Percentiles rank a stretch among this genome's conserved stretches.
Evolutionary conservation across 2,113 vertebrate genomes (phyloP).

Genomic region (Marmota monax): DNA sequence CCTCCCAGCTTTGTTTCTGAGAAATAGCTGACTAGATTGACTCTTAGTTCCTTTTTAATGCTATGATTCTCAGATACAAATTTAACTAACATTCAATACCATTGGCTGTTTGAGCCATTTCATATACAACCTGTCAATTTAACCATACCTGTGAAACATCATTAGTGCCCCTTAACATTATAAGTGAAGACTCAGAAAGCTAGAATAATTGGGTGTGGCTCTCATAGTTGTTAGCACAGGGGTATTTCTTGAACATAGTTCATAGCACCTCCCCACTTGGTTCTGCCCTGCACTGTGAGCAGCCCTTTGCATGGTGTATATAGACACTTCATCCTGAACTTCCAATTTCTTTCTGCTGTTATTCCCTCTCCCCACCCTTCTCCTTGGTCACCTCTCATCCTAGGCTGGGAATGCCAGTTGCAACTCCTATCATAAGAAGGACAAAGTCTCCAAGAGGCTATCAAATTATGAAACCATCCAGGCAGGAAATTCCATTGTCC

Average conservation of each 20-base stretch:
- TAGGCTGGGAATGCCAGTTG: not conserved
- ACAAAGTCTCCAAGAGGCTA: not conserved
- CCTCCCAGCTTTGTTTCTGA: slow-evolving; percentile 41
- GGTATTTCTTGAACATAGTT: not conserved
- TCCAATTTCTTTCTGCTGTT: not conserved
- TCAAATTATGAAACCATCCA: not conserved
- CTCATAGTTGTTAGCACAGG: not conserved
- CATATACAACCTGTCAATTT: not conserved
- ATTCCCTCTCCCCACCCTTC: not conserved
- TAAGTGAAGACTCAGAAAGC: not conserved
- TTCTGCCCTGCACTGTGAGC: not conserved
- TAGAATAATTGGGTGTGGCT: not conserved
- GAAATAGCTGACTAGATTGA: not conserved
- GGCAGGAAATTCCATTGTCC: not conserved
- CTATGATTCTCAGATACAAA: slow-evolving; percentile 14
- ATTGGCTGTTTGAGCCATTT: not conserved
- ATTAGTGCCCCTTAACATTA: not conserved
- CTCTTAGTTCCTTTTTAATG: slow-evolving; percentile 38
- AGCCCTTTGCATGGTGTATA: not conserved
- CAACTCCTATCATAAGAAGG: not conserved
- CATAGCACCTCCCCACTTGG: rapidly evolving
- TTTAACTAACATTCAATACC: not conserved
- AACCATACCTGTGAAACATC: not conserved
- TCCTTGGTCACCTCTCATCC: not conserved
- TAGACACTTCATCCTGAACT: not conserved